These are phyloP conservation scores for Phalloptychus januarius DNA, from an alignment of 2,797 vertebrate genomes.

Conservation along the genomic window DNA sequence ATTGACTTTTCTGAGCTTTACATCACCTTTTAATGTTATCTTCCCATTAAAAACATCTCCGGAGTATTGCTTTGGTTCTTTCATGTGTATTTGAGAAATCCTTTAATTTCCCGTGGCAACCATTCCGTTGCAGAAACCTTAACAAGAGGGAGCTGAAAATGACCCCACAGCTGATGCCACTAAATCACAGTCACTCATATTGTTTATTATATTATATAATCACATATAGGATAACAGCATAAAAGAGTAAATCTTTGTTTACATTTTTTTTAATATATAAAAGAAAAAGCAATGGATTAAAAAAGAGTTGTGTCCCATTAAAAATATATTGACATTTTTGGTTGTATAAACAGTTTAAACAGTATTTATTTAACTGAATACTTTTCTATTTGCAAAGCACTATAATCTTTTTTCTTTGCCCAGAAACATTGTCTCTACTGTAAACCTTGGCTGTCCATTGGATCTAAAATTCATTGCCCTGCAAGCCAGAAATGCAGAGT, in stretches of 20 bases:
- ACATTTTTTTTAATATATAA: neutral
- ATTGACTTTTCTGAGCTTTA: too few species aligned
- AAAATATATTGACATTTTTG: neutral
- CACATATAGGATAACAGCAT: neutral
- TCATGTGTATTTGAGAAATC: too few species aligned
- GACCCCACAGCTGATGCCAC: neutral
- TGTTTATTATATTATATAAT: neutral
- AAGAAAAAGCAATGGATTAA: neutral
- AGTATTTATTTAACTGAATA: neutral
- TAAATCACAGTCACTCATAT: neutral
- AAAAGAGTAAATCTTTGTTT: neutral
- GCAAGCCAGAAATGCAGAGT: conserved; percentile 95
- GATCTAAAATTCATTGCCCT: conserved; percentile 95
- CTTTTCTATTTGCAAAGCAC: neutral
- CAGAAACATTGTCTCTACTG: conserved; percentile 97
- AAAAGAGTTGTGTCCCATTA: neutral
- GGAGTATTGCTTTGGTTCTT: too few species aligned
- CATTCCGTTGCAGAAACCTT: too few species aligned
- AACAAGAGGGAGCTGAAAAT: neutral
- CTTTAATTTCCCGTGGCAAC: too few species aligned
- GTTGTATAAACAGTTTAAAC: neutral
- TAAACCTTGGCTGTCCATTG: conserved; percentile 92
- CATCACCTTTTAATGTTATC: too few species aligned
- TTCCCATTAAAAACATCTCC: too few species aligned
- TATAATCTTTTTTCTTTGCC: neutral